Base-by-base conservation (phyloP, 2,888 invertebrate species). In the Onchidella celtica region DNA sequence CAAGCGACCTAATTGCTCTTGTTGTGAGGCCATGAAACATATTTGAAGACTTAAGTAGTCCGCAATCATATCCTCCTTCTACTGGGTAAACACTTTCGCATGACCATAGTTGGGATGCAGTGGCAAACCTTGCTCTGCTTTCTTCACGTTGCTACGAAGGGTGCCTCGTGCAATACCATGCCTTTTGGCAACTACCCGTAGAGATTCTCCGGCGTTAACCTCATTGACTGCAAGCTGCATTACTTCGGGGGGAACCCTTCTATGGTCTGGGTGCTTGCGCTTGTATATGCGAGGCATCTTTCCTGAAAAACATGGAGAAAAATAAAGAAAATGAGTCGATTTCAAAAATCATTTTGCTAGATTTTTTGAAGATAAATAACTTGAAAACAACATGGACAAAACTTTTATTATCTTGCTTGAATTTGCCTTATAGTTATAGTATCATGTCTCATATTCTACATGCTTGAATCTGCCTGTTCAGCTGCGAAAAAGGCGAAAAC, bases 71-170 rank as follows among this genome's bases (percentile, higher is more conserved):
- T 63, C 63, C 24, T 63, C 63, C 24, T 63, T 9, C 9, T 63
- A 17, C 24, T 63, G 63, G 24, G 63, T 9, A n/a, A 63, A 63
- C 17, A 63, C 63, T 63, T 24, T 9, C 24, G 63, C 63, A n/a
- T 63, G 14, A n/a, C 17, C 9, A 27, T n/a, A 63, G 24, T 63
- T 63, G 63, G 63, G 63, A 9, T 63, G 6, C 9, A 63, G 63
- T 9, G 63, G 63, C 63, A 63, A 63, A n/a, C 63, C 11, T 63
- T 21, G 63, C 11, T 9, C 9, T 63, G 63, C 63, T 63, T 63
- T 63, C 63, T 63, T 63, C 63, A 63, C 24, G 63, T 63, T 63
- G 24, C 63, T 63, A 9, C 63, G 63, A 63, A 63, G 63, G 63
- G 63, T 63, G 11, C 14, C 14, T 11, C 63, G 63, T 63, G 63